Base-by-base conservation (phyloP, 2,888 invertebrate species). In the Seira ritae region DNA sequence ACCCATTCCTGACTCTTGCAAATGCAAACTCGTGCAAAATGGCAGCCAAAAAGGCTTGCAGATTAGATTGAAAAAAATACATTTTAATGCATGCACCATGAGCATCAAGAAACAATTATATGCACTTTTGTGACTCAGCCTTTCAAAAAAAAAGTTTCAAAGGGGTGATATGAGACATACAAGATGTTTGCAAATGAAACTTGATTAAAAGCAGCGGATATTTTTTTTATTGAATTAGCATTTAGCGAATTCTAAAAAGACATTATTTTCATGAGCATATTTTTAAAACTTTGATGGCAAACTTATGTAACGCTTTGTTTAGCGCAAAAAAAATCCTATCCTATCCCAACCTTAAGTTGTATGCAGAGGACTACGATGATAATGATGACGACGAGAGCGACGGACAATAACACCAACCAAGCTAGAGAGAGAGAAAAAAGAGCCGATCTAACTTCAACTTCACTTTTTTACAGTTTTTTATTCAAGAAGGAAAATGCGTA, bases 251-350 rank as follows among this genome's bases (percentile, higher is more conserved):
- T n/a, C n/a, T n/a, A n/a, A n/a, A n/a, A n/a, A n/a, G n/a, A n/a
- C n/a, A n/a, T n/a, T n/a, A n/a, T n/a, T n/a, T n/a, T n/a, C n/a
- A n/a, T n/a, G n/a, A n/a, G n/a, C n/a, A n/a, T n/a, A n/a, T n/a
- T n/a, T n/a, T n/a, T n/a, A n/a, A n/a, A n/a, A n/a, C n/a, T n/a
- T 50, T 50, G 50, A 50, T 50, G 6, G 50, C 50, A 15, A 50
- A 50, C 50, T 50, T 50, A 50, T 50, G 50, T 50, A 50, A 50
- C 50, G 72, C 71, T 79, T 79, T 79, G 65, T 73, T 77, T 80
- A 31, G 73, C 66, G 80, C 3, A 50, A 50, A 72, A 72, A 80
- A 73, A 79, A 80, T 68, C 80, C 80, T 80, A 80, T 80, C 80
- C 80, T 73, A 80, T 73, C 73, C 73, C 80, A 80, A 80, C 80